These are phyloP conservation scores for Stigmatopora argus DNA, from an alignment of 2,113 vertebrate species.

Conservation along the genomic window DNA sequence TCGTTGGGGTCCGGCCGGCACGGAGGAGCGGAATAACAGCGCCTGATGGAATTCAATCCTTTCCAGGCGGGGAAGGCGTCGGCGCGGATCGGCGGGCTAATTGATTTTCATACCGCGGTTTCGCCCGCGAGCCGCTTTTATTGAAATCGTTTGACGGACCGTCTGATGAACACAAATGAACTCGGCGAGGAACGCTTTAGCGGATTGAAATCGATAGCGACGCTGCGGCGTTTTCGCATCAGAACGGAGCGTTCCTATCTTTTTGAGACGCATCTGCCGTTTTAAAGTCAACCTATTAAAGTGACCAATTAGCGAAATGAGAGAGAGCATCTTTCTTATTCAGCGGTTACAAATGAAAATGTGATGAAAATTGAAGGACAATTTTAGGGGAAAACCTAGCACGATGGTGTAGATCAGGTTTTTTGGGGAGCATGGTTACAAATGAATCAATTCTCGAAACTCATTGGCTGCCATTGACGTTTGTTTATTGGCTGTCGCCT, in stretches of 20 bases:
- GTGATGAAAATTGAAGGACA: too few relatives aligned
- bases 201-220: not conserved
- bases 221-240: not conserved
- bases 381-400: too few relatives aligned
- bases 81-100: constrained; percentile 13
- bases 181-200: not conserved
- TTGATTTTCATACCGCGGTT: not conserved
- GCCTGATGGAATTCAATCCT: constrained; percentile 32
- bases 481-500: too few relatives aligned
- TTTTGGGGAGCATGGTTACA: too few relatives aligned
- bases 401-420: too few relatives aligned
- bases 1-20: constrained; percentile 28
- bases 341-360: too few relatives aligned
- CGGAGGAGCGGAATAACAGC: constrained; percentile 6
- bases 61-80: constrained; percentile 27
- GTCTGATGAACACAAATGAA: not conserved
- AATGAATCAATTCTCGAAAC: too few relatives aligned
- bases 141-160: not conserved
- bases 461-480: too few relatives aligned
- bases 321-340: too few relatives aligned
- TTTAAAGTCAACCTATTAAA: not conserved
- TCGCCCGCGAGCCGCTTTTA: not conserved
- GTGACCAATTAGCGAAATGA: not conserved
- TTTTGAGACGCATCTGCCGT: not conserved
- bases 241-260: not conserved